Evolutionary conservation across 2,113 vertebrate genomes (phyloP).

Genomic region (Danionella cerebrum): DNA sequence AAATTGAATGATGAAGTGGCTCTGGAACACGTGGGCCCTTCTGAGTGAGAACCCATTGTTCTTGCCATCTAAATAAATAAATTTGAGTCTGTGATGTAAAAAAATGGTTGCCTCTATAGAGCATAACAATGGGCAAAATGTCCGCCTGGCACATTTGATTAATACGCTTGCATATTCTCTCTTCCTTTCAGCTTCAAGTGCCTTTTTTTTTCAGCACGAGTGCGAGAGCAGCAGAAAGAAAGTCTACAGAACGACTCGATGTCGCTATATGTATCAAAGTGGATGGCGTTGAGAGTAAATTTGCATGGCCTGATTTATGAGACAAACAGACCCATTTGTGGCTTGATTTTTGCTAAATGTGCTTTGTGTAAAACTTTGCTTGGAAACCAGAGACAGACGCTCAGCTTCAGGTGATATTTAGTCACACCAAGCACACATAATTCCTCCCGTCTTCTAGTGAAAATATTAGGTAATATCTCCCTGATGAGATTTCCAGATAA

Average conservation of each 20-base stretch:
- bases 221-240: conserved; percentile 2
- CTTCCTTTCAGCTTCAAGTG: conserved; percentile 20
- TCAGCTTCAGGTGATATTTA: neutral
- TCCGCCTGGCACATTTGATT: conserved; percentile 38
- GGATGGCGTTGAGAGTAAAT: neutral
- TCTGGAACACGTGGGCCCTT: conserved; percentile 14
- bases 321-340: neutral
- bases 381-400: neutral
- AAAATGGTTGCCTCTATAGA: conserved; percentile 13
- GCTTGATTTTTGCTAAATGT: neutral
- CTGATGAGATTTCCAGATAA: conserved; percentile 34
- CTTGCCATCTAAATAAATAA: conserved; percentile 33
- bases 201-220: conserved; percentile 28
- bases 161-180: conserved; percentile 38
- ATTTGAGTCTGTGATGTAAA: conserved; percentile 7
- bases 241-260: conserved; percentile 10
- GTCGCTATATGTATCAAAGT: conserved; percentile 13
- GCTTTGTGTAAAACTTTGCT: neutral
- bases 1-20: conserved; percentile 29
- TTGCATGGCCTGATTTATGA: conserved; percentile 30
- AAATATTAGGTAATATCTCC: conserved; percentile 34
- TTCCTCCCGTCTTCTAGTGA: conserved; percentile 2
- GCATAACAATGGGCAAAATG: conserved; percentile 40
- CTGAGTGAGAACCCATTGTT: conserved; percentile 22
- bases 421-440: neutral